Conservation (phyloP, 2,888 invertebrate genomes). For the Tridacna gigas region DNA sequence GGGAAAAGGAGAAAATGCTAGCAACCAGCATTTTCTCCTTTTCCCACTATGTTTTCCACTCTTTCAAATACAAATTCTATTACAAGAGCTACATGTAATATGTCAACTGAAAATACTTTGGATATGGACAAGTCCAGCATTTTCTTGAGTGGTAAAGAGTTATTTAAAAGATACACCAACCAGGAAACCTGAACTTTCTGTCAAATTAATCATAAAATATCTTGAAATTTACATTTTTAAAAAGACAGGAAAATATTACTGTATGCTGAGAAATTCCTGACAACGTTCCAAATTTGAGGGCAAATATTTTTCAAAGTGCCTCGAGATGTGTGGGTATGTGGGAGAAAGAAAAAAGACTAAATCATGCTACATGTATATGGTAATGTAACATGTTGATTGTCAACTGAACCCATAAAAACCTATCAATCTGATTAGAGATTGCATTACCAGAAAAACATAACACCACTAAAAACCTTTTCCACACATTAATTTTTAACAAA, state of each 20-base stretch:
- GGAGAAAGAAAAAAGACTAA: not conserved
- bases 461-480: not conserved
- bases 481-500: no score
- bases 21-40: not conserved
- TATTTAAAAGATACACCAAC: no score
- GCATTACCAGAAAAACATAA: constrained; percentile 17
- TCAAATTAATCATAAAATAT: no score
- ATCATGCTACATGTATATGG: constrained; percentile 10
- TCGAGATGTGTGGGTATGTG: not conserved
- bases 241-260: no score
- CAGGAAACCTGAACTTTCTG: no score
- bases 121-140: no score
- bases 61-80: not conserved
- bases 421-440: constrained; percentile 29
- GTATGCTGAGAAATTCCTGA: no score
- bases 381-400: not conserved
- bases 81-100: not conserved
- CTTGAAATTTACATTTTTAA: no score
- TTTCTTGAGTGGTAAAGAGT: no score
- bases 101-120: not conserved
- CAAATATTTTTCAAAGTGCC: no score
- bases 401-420: constrained; percentile 19
- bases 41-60: not conserved
- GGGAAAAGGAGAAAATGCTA: not conserved
- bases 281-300: no score